Evolutionary conservation across 2,113 vertebrate species (phyloP), one percentile per base, ranked within the genome.

Genomic region (Sisor rabdophorus): DNA sequence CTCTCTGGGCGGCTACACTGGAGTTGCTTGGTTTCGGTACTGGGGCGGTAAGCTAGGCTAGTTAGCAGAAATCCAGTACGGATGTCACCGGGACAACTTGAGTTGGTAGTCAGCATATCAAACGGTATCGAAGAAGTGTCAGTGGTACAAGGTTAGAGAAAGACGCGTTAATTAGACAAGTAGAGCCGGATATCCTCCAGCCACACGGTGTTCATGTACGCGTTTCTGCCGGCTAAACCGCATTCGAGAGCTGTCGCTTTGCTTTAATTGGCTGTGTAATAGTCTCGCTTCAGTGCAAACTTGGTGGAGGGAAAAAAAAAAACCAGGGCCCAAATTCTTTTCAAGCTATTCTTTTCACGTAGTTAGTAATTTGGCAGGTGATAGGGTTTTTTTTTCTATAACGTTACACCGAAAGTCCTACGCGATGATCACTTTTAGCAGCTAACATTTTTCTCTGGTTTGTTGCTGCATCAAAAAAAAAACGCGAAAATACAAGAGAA

Each of bases 41-140:
- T 84, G 81, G 90, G 88, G 89, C 84, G 89, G 87, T 87, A 89
- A 90, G 84, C 89, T 89, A 85, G 68, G 80, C 83, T 85, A 86
- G 84, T 79, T 54, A 76, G 78, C 61, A 56, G 50, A 68, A 77
- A 68, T 67, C 59, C 58, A 77, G 81, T 68, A 76, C 85, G 79
- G 79, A 85, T 87, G 85, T 70, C 63, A 59, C 69, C 48, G 79
- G 80, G 83, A 82, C 58, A 52, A 61, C 78, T 74, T 73, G 67
- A 55, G 70, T 75, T 79, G 79, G 53, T 84, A 73, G 74, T 71
- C 76, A 32, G 71, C 58, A 17, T 50, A 72, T 68, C 71, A 54
- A 75, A 65, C 69, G 30, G 60, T 40, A 24, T 30, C 19, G 64
- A 36, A 17, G 55, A 48, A 75, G 22, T 60, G 52, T 71, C 36